Evolutionary conservation across 2,888 invertebrate species (phyloP).

Genomic region (Dicyrtomina minuta): DNA sequence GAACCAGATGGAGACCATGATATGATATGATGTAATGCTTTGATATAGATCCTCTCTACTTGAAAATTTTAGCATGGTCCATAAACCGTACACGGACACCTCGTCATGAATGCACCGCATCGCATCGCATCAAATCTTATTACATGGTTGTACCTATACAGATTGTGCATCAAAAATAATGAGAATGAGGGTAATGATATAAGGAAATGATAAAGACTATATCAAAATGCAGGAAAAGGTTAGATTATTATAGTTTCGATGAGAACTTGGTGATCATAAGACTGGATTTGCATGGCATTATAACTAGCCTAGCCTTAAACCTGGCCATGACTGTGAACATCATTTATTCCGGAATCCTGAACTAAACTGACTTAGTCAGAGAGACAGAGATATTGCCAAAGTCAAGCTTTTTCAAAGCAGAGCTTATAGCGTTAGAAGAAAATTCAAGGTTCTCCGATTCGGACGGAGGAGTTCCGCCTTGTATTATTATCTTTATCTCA

Average conservation of each 20-base stretch:
- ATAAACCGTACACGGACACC: slow-evolving; percentile 3
- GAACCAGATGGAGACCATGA: no score
- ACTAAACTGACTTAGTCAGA: not conserved
- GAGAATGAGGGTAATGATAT: not conserved
- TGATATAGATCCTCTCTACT: not conserved
- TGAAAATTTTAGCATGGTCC: slow-evolving; percentile 5
- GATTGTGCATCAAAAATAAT: not conserved
- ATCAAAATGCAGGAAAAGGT: not conserved
- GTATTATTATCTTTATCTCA: not conserved
- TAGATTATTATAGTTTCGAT: not conserved
- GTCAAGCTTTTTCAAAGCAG: slow-evolving; percentile 1
- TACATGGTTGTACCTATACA: no score
- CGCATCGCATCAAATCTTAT: no score
- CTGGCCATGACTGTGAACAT: not conserved
- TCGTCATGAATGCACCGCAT: not conserved
- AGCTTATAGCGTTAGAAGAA: not conserved
- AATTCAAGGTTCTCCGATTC: slow-evolving; percentile 16
- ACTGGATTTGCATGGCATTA: not conserved
- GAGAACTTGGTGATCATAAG: not conserved
- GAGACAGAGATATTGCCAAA: no score
- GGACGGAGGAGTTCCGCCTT: slow-evolving; percentile 11
- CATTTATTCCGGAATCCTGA: not conserved
- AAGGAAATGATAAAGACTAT: not conserved
- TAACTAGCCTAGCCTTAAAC: not conserved
- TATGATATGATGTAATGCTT: no score